Percentiles rank a stretch among this genome's conserved stretches.
These are phyloP conservation scores for Setophaga petechia DNA, from an alignment of 2,113 vertebrate species.

Conservation along the genomic window DNA sequence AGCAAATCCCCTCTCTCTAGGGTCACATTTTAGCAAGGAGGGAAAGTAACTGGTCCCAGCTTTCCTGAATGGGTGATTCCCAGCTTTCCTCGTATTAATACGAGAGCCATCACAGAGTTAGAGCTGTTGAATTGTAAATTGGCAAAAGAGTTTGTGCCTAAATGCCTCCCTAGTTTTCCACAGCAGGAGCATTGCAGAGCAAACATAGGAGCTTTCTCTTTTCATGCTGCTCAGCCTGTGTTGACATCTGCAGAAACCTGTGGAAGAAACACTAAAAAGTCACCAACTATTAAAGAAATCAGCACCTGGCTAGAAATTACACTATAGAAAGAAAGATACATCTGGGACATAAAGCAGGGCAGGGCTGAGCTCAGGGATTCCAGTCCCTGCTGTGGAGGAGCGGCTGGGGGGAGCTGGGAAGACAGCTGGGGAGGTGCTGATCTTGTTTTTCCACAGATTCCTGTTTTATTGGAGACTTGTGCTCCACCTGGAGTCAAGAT, in stretches of 20 bases:
- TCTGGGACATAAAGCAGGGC: neutral
- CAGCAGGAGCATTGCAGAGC: neutral
- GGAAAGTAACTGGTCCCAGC: neutral
- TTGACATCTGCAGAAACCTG: neutral
- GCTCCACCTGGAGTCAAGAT: neutral
- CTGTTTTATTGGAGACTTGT: conserved; percentile 66
- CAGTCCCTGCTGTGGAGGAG: neutral
- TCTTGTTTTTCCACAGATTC: conserved; percentile 67
- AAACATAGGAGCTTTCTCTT: neutral
- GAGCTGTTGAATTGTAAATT: neutral
- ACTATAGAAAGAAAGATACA: neutral
- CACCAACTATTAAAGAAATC: neutral
- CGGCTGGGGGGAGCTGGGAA: neutral
- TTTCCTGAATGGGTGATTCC: neutral
- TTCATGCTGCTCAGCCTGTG: neutral
- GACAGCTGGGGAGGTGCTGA: neutral
- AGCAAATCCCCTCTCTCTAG: neutral
- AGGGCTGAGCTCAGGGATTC: neutral
- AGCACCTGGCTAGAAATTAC: neutral
- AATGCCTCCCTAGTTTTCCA: neutral
- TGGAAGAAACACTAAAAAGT: neutral
- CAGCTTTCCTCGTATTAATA: neutral
- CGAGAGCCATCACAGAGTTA: neutral
- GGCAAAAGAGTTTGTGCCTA: neutral
- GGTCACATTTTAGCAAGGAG: neutral